Percentiles rank a stretch among this genome's conserved stretches.
phyloP scores from a whole-genome alignment of 2,113 vertebrate genomes.

The Miniopterus natalensis region DNA sequence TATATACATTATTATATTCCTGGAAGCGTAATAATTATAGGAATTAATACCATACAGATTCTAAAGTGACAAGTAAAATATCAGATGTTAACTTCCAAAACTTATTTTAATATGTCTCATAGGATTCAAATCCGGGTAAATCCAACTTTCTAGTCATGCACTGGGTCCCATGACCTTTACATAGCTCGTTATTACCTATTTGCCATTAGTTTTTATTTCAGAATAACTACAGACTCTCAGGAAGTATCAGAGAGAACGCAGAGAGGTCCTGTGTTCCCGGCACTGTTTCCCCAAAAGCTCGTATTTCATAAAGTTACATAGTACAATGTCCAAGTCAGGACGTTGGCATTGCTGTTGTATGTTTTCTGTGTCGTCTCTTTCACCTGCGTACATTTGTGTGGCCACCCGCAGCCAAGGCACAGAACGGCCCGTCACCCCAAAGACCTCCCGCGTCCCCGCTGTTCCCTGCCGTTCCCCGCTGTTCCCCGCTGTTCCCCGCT shows the following conservation, averaged over 20 bases:
- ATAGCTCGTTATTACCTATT: neutral
- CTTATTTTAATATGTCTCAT: neutral
- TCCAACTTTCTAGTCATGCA: neutral
- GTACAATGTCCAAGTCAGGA: neutral
- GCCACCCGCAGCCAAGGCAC: neutral
- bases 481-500: too few species aligned
- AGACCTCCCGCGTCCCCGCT: too few species aligned
- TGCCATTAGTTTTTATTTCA: neutral
- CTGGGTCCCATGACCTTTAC: neutral
- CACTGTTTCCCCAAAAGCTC: neutral
- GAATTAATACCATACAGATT: neutral
- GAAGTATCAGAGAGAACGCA: neutral
- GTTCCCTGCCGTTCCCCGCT: too few species aligned
- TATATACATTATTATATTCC: conserved; percentile 14
- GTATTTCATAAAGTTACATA: neutral
- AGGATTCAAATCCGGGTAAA: neutral
- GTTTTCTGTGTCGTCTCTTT: neutral
- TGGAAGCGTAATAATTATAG: neutral
- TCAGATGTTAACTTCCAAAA: neutral
- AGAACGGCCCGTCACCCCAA: neutral
- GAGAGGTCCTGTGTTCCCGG: neutral
- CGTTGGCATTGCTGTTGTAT: neutral
- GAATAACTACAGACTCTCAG: neutral
- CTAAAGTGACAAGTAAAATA: conserved; percentile 2
- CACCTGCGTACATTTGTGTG: neutral